Conservation (phyloP, 2,888 invertebrate genomes). For the Leucania comma region DNA sequence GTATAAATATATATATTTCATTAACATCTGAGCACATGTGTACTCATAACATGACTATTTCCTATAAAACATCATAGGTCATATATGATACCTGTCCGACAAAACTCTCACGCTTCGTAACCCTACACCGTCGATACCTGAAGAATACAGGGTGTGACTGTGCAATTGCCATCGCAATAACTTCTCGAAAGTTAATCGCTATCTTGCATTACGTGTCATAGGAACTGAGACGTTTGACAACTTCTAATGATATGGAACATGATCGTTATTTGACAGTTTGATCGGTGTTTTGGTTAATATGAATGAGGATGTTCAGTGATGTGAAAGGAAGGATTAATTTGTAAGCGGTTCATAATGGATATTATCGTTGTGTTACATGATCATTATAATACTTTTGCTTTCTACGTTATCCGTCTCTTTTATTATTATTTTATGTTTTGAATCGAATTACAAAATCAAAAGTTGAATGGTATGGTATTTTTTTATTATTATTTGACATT, state of each 20-base stretch:
- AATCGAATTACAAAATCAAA: neutral
- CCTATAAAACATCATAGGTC: neutral
- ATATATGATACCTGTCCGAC: slow-evolving; percentile 39
- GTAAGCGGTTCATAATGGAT: slow-evolving; percentile 1
- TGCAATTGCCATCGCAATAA: slow-evolving; percentile 72
- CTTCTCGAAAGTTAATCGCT: slow-evolving; percentile 59
- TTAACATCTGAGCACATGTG: too few species aligned
- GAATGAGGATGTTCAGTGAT: slow-evolving; percentile 11
- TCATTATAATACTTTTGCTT: slow-evolving; percentile 3
- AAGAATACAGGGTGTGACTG: slow-evolving; percentile 70
- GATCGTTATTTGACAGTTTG: slow-evolving; percentile 43
- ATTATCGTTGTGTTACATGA: slow-evolving; percentile 3
- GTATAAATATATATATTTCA: too few species aligned
- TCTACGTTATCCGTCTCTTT: neutral
- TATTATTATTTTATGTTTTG: neutral
- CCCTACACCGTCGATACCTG: slow-evolving; percentile 72
- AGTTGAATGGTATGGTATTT: too few species aligned
- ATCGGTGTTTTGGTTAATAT: slow-evolving; percentile 30
- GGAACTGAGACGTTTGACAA: slow-evolving; percentile 47
- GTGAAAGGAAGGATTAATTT: slow-evolving; percentile 28
- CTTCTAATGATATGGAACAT: slow-evolving; percentile 40
- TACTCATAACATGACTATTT: neutral
- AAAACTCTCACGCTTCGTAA: slow-evolving; percentile 50
- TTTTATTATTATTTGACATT: too few species aligned
- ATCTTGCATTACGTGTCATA: slow-evolving; percentile 56